phyloP scores from a whole-genome alignment of 2,888 invertebrate species.

The Halictus quadricinctus region DNA sequence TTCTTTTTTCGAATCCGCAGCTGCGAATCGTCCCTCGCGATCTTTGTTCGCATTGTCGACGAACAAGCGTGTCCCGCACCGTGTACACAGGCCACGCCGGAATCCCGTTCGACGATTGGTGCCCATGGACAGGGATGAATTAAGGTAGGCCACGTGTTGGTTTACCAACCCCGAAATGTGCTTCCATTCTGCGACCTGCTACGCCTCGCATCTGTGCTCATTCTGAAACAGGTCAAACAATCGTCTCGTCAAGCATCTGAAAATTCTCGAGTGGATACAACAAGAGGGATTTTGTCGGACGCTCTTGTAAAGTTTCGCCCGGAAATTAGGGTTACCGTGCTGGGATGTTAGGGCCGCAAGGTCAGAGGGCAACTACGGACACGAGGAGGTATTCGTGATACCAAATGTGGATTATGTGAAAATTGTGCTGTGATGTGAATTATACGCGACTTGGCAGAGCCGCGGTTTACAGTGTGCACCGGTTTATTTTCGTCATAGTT shows the following conservation, averaged over 20 bases:
- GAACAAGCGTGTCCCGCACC: neutral
- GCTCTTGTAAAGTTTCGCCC: neutral
- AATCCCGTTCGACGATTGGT: conserved; percentile 10
- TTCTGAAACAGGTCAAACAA: neutral
- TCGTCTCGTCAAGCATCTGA: neutral
- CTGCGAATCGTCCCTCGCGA: conserved; percentile 33
- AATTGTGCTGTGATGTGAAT: neutral
- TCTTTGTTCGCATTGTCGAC: neutral
- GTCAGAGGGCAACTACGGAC: neutral
- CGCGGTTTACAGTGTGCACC: neutral
- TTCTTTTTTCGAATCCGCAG: conserved; percentile 32
- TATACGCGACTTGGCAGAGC: neutral
- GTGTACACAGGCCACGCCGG: neutral
- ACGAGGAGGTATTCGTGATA: neutral
- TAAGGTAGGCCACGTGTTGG: conserved; percentile 63
- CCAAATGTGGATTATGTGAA: neutral
- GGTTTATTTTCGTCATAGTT: neutral
- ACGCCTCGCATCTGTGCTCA: neutral
- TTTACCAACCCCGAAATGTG: conserved; percentile 19
- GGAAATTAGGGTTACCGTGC: neutral
- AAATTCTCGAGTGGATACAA: neutral
- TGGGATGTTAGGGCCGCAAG: neutral
- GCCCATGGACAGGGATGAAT: conserved; percentile 66
- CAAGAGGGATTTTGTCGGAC: neutral
- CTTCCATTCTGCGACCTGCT: neutral